Percentiles rank a stretch among this genome's conserved stretches.
phyloP scores from a whole-genome alignment of 1,140 invertebrate genomes.

The Macrosteles quadrilineatus region DNA sequence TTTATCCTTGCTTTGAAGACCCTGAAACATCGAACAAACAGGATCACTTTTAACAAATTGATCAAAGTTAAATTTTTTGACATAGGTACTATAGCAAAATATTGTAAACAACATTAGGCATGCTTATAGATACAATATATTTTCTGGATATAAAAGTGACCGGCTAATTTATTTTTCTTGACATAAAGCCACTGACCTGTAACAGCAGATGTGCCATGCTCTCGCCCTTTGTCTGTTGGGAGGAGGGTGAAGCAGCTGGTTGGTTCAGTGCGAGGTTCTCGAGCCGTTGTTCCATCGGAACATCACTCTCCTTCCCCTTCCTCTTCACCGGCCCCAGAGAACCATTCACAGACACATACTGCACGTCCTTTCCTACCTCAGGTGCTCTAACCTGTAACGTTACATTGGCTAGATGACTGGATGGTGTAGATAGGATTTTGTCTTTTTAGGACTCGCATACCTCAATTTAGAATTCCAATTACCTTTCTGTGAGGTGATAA shows the following conservation, averaged over 20 bases:
- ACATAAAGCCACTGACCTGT: constrained; percentile 44
- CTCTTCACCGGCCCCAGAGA: not conserved
- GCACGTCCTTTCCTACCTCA: constrained; percentile 47
- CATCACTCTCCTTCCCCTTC: constrained; percentile 55
- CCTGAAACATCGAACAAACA: constrained; percentile 53
- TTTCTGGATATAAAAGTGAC: no score
- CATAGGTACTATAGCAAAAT: not conserved
- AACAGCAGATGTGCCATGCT: constrained; percentile 73
- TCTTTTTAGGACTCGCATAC: not conserved
- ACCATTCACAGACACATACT: constrained; percentile 50
- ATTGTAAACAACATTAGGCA: no score
- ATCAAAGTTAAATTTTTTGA: no score
- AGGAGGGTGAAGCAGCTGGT: constrained; percentile 50
- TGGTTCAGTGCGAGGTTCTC: constrained; percentile 65
- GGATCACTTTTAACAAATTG: no score
- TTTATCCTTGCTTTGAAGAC: constrained; percentile 74
- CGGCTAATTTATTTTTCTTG: no score
- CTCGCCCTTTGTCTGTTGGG: constrained; percentile 54
- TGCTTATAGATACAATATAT: no score
- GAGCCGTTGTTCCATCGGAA: constrained; percentile 73
- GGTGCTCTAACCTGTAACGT: constrained; percentile 42
- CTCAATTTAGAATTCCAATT: not conserved
- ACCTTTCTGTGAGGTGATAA: not conserved
- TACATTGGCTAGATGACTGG: not conserved
- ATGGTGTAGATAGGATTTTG: not conserved